These are phyloP conservation scores for Meda fulgida DNA, from an alignment of 2,797 vertebrate species.

Conservation along the genomic window DNA sequence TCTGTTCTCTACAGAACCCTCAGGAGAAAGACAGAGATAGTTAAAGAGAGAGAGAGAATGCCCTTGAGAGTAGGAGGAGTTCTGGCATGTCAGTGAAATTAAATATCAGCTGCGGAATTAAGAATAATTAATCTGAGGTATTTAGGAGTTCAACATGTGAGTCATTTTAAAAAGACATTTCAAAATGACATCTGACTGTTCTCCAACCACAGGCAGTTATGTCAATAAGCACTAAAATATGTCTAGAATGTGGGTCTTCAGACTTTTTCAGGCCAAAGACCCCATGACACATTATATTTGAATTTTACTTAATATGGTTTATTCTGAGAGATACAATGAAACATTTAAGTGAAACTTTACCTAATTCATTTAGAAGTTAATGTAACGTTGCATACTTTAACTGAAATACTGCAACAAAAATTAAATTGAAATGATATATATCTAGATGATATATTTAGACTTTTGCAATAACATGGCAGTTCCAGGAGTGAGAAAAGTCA, in stretches of 20 bases:
- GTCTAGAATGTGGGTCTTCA: not conserved
- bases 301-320: not conserved
- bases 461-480: slow-evolving; percentile 1
- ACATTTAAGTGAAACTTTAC: too few relatives aligned
- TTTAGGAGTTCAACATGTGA: slow-evolving; percentile 9
- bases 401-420: not conserved
- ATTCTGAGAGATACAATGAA: not conserved
- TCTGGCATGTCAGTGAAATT: slow-evolving; percentile 37
- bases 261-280: not conserved
- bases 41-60: slow-evolving; percentile 13
- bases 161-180: not conserved
- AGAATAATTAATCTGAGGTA: slow-evolving; percentile 12
- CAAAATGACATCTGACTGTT: slow-evolving; percentile 3
- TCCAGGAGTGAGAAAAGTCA: not conserved
- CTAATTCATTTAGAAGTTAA: not conserved
- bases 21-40: slow-evolving; percentile 6
- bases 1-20: slow-evolving; percentile 20
- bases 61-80: slow-evolving; percentile 52
- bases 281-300: not conserved
- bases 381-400: not conserved
- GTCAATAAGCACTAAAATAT: not conserved
- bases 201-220: not conserved
- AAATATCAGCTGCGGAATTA: slow-evolving; percentile 35
- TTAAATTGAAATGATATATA: not conserved
- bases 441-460: too few relatives aligned